phyloP scores from a whole-genome alignment of 2,888 invertebrate species.

The Rotaria macrura region DNA sequence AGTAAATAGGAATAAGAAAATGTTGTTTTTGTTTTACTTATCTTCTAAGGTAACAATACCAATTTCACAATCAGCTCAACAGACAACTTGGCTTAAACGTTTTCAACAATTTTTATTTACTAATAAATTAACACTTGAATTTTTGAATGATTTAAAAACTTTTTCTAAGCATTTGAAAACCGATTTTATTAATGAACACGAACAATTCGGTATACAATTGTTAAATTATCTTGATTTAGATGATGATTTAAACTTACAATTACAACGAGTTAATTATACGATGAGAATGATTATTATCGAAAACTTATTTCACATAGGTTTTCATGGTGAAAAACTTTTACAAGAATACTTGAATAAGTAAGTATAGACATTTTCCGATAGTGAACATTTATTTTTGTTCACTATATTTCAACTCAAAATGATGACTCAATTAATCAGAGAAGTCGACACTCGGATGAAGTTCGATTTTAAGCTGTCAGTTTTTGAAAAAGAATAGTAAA shows the following conservation, averaged over 20 bases:
- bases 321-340: neutral
- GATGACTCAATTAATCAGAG: too few relatives aligned
- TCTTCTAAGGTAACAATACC: neutral
- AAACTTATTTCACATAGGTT: neutral
- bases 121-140: neutral
- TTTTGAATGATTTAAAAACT: neutral
- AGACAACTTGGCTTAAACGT: neutral
- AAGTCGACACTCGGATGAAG: too few relatives aligned
- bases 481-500: too few relatives aligned
- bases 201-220: neutral
- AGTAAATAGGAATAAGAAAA: neutral
- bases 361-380: neutral
- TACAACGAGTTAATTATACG: neutral
- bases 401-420: too few relatives aligned
- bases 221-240: neutral
- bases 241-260: neutral
- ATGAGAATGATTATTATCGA: neutral
- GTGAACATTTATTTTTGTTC: too few relatives aligned
- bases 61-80: neutral
- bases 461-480: too few relatives aligned
- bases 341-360: slow-evolving; percentile 8
- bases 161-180: neutral
- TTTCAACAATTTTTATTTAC: neutral
- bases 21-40: neutral
- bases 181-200: neutral